Base-by-base conservation (phyloP, 2,888 invertebrate genomes). In the Bhutanitis thaidina region DNA sequence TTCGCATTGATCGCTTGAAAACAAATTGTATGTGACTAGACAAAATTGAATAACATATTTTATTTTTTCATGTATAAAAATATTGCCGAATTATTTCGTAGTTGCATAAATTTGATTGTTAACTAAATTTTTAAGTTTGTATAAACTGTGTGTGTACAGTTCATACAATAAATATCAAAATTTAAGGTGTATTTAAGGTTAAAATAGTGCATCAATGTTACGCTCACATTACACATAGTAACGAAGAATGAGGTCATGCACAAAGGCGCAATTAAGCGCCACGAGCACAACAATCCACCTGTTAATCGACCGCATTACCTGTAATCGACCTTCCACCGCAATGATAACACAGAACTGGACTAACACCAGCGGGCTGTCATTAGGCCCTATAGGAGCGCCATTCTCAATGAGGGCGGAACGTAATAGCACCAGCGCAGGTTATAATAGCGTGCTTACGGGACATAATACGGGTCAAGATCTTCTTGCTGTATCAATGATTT, bases 301-400 rank as follows among this genome's bases (percentile, higher is more conserved):
- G 76, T 66, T 78, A 79, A 83, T 80, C 71, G 73, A 73, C 59
- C 64, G 64, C 65, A 74, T 77, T 75, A 71, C 57, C 53, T 53
- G 66, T 69, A 68, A 73, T 73, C 75, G 78, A 77, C 79, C 81
- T 81, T 76, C 74, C 62, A 61, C 74, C 61, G 61, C 65, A 68
- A 74, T 74, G 74, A 76, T 77, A 76, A 65, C 59, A 56, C 57
- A 58, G 58, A 60, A 57, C 59, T 54, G 52, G 64, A 56, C 54
- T 56, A 55, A 57, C 60, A 64, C 64, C 58, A 57, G 55, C 52
- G 59, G 61, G 61, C 70, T 67, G 67, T 69, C 64, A 71, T 71
- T 73, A 74, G 59, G 62, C 60, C 57, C 62, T 61, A 64, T 60
- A 60, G 55, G 57, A 49, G 49, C 46, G 57, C 53, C 54, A 51